Evolutionary conservation across 2,113 vertebrate species (phyloP).

Genomic region (Tachysurus fulvidraco): DNA sequence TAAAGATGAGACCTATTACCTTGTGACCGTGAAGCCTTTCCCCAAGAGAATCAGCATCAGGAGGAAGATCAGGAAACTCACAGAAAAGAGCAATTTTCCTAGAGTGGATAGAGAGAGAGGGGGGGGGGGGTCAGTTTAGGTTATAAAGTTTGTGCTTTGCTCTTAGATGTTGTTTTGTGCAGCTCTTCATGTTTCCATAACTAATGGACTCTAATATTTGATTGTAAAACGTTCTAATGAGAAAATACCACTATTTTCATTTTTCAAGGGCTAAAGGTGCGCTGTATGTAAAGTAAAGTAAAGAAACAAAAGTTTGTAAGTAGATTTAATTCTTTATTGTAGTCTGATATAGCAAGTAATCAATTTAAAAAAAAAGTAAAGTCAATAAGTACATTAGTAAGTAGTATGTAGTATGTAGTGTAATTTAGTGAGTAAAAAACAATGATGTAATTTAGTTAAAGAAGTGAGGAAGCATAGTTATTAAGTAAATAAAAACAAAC

Average conservation of each 20-base stretch:
- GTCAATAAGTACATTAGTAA: neutral
- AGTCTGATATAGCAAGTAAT: neutral
- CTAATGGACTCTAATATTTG: neutral
- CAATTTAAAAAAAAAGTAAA: neutral
- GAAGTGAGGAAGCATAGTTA: neutral
- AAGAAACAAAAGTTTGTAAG: neutral
- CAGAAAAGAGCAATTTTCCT: slow-evolving; percentile 92
- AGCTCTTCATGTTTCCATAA: neutral
- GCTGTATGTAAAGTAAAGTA: neutral
- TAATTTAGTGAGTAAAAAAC: neutral
- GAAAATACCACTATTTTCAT: neutral
- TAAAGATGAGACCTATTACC: slow-evolving; percentile 60
- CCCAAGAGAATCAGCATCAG: slow-evolving; percentile 90
- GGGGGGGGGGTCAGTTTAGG: slow-evolving; percentile 8
- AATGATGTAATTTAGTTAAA: neutral
- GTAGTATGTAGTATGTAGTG: neutral
- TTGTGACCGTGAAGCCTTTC: slow-evolving; percentile 93
- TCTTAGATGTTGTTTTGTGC: neutral
- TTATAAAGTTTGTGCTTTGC: neutral
- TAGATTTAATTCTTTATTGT: neutral
- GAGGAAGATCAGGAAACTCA: slow-evolving; percentile 90
- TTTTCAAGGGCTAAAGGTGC: neutral
- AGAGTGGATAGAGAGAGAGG: slow-evolving; percentile 54
- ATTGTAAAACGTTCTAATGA: neutral
- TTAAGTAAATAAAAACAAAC: neutral